Conservation (phyloP, 1,140 invertebrate genomes). For the honey bee (Apis mellifera) region Amel_HAv3.1 CM009939.2:11247001-11247500, state of each 20-base stretch:
- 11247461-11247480: no score
- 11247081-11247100: constrained; percentile 90
- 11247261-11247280: constrained; percentile 89
- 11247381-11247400: constrained; percentile 94
- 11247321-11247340: constrained; percentile 96
- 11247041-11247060: constrained; percentile 90
- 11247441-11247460: constrained; percentile 1
- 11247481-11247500: neutral
- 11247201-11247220: constrained; percentile 90
- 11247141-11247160: constrained; percentile 7
- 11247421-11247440: constrained; percentile 95
- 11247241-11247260: constrained; percentile 95
- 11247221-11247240: constrained; percentile 96
- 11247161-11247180: constrained; percentile 84
- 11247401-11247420: constrained; percentile 90
- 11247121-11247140: no score
- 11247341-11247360: constrained; percentile 98
- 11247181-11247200: constrained; percentile 95
- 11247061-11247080: constrained; percentile 88
- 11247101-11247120: constrained; percentile 84
- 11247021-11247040: constrained; percentile 93
- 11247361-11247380: constrained; percentile 97
- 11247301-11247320: constrained; percentile 95
- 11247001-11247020: constrained; percentile 95
- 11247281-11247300: constrained; percentile 85